phyloP scores from a whole-genome alignment of 1,140 invertebrate genomes.

The Sitobion miscanthi region DNA sequence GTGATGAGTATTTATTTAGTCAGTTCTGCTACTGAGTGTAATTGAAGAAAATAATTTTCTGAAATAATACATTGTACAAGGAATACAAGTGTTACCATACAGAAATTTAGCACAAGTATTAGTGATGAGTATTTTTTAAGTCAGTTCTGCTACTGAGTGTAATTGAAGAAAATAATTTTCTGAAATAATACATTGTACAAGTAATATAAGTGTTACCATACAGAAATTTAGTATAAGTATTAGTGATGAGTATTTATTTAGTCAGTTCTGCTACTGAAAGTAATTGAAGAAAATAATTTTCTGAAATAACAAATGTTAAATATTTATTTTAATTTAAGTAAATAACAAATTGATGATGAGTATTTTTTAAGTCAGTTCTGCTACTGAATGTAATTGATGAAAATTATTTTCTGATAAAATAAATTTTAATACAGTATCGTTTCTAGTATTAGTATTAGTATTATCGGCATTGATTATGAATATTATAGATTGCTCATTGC shows the following conservation, averaged over 20 bases:
- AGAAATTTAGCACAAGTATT: too few species aligned
- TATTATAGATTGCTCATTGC: too few species aligned
- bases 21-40: conserved; percentile 32
- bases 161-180: neutral
- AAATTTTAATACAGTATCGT: too few species aligned
- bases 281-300: neutral
- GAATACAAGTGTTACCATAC: too few species aligned
- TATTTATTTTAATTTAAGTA: neutral
- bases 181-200: too few species aligned
- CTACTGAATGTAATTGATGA: conserved; percentile 25
- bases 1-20: neutral
- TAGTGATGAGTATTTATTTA: neutral
- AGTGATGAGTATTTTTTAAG: neutral
- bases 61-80: neutral
- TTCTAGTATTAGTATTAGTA: too few species aligned
- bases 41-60: neutral
- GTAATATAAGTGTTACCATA: too few species aligned
- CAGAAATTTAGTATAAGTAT: too few species aligned
- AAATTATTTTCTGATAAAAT: neutral
- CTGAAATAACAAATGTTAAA: neutral
- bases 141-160: conserved; percentile 32
- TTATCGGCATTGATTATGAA: too few species aligned
- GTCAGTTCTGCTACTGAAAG: conserved; percentile 41
- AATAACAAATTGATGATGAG: neutral
- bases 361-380: conserved; percentile 18